These are phyloP conservation scores for Misgurnus mizolepis DNA, from an alignment of 2,113 vertebrate species.

Conservation along the genomic window DNA sequence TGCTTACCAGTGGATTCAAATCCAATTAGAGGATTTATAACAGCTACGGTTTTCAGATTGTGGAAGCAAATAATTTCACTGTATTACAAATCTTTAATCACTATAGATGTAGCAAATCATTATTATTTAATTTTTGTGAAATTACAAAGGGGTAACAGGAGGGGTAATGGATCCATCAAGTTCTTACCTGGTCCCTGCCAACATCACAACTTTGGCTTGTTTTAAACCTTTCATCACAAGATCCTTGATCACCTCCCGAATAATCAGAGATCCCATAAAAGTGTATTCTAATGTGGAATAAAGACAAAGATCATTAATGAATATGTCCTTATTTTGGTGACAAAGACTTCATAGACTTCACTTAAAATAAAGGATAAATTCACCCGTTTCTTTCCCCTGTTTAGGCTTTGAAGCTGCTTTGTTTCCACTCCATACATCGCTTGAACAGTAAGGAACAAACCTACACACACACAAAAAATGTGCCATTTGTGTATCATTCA, in stretches of 20 bases:
- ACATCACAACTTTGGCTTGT: slow-evolving; percentile 79
- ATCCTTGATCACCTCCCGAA: slow-evolving; percentile 82
- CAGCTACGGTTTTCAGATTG: background rate
- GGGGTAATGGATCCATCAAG: background rate
- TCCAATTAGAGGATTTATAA: slow-evolving; percentile 1
- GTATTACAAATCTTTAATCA: background rate
- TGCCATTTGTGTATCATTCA: background rate
- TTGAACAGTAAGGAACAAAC: slow-evolving; percentile 84
- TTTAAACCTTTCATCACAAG: slow-evolving; percentile 80
- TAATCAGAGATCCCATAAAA: slow-evolving; percentile 83
- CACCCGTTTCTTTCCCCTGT: slow-evolving; percentile 60
- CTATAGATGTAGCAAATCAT: too few relatives aligned
- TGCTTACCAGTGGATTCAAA: background rate
- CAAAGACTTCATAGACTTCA: background rate
- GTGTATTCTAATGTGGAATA: slow-evolving; percentile 69
- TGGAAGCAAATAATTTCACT: background rate
- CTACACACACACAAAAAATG: slow-evolving; percentile 56
- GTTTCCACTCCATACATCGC: slow-evolving; percentile 84
- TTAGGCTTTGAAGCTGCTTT: slow-evolving; percentile 66
- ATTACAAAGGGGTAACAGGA: background rate
- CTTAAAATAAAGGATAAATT: background rate
- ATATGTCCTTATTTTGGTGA: background rate
- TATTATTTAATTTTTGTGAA: background rate
- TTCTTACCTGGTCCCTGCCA: slow-evolving; percentile 80
- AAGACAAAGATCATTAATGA: slow-evolving; percentile 3